Conservation (phyloP, 2,797 vertebrate species). For the Fringilla coelebs region DNA sequence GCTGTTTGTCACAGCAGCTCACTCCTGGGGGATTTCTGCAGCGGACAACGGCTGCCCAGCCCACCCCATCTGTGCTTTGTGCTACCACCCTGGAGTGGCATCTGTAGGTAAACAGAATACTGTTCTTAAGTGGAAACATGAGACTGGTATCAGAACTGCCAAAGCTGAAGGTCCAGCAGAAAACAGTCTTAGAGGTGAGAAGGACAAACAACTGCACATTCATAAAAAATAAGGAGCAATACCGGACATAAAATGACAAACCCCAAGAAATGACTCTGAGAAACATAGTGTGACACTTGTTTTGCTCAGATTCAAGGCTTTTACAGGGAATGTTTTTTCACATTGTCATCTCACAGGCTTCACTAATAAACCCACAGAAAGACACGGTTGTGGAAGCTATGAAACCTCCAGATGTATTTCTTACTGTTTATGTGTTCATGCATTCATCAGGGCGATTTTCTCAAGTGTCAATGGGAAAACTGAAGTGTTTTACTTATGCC, state of each 20-base stretch:
- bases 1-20: not conserved
- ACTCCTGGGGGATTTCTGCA: not conserved
- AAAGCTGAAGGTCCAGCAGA: not conserved
- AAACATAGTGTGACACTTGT: not conserved
- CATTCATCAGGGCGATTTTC: not conserved
- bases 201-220: not conserved
- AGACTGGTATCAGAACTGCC: not conserved
- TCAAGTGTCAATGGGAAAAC: not conserved
- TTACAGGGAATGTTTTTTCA: not conserved
- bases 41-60: accelerated
- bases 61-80: not conserved
- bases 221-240: not conserved
- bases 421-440: not conserved
- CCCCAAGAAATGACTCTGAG: not conserved
- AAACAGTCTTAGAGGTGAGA: not conserved
- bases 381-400: not conserved
- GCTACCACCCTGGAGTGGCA: not conserved
- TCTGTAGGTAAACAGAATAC: not conserved
- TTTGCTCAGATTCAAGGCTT: not conserved
- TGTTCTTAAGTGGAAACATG: not conserved
- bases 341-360: not conserved
- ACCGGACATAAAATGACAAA: not conserved
- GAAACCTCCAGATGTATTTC: conserved; percentile 43
- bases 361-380: conserved; percentile 2
- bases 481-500: not conserved